Evolutionary conservation across 2,888 invertebrate species (phyloP).

Genomic region (Ochropleura plecta): DNA sequence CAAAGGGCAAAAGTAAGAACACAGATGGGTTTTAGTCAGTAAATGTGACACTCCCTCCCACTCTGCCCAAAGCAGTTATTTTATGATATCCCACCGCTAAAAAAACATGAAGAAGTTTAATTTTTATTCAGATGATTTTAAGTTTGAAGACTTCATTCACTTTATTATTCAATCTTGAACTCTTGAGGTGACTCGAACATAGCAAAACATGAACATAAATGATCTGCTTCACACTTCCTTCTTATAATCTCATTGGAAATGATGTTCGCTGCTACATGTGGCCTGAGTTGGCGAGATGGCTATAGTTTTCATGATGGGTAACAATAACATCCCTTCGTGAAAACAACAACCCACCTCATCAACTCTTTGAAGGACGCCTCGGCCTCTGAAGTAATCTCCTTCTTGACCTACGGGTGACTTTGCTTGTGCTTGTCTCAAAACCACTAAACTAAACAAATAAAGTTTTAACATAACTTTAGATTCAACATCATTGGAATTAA

Average conservation of each 20-base stretch:
- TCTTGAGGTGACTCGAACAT: not conserved
- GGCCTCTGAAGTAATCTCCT: not conserved
- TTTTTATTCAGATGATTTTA: not conserved
- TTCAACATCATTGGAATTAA: not conserved
- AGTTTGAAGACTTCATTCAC: not conserved
- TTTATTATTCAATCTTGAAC: not conserved
- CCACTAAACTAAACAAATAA: not conserved
- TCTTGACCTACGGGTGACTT: not conserved
- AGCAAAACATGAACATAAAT: not conserved
- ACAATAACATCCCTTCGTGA: not conserved
- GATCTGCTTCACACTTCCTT: not conserved
- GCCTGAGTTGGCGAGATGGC: not conserved
- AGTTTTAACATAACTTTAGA: not conserved
- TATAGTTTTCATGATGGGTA: constrained; percentile 1
- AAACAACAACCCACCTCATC: not conserved
- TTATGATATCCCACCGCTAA: too few relatives aligned
- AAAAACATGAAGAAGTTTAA: not conserved
- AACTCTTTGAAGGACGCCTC: not conserved
- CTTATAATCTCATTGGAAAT: not conserved
- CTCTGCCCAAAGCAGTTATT: too few relatives aligned
- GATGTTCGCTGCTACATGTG: not conserved
- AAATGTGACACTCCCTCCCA: too few relatives aligned
- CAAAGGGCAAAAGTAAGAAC: too few relatives aligned
- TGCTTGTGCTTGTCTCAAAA: not conserved
- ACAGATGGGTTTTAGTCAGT: too few relatives aligned